A percentile compares a stretch with the other conserved stretches of the same genome.
Conservation (phyloP, 2,888 invertebrate species). For the Eupithecia dodoneata region DNA sequence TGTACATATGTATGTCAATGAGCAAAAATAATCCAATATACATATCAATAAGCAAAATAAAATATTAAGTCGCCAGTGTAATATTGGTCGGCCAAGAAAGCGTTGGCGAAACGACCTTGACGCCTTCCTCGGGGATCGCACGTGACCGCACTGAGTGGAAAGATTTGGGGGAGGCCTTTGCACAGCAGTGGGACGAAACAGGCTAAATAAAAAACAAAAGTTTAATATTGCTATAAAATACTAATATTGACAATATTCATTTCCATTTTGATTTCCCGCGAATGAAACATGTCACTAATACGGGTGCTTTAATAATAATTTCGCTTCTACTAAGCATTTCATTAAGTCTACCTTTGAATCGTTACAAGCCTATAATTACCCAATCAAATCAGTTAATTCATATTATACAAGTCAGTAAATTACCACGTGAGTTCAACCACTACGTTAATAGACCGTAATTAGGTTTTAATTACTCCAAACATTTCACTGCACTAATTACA, state of each 20-base stretch:
- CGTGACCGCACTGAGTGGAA: no score
- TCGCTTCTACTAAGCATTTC: neutral
- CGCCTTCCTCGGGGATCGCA: no score
- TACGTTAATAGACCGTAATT: constrained; percentile 45
- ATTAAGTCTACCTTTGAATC: constrained; percentile 3
- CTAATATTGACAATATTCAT: neutral
- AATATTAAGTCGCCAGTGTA: no score
- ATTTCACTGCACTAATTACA: constrained; percentile 24
- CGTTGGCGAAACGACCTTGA: no score
- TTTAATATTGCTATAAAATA: no score
- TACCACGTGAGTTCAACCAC: constrained; percentile 36
- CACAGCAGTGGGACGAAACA: no score
- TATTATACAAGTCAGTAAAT: constrained; percentile 30
- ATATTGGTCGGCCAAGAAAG: no score
- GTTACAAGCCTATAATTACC: constrained; percentile 12
- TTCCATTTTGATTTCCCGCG: neutral
- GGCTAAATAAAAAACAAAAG: no score
- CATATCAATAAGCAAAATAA: no score
- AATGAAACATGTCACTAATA: neutral
- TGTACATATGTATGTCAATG: no score
- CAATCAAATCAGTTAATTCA: constrained; percentile 23
- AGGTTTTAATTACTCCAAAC: constrained; percentile 32
- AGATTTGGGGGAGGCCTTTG: no score
- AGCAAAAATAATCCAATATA: no score
- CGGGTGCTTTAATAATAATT: neutral